These are phyloP conservation scores for Brachionus rotundiformis DNA, from an alignment of 1,140 invertebrate genomes.

Conservation along the genomic window DNA sequence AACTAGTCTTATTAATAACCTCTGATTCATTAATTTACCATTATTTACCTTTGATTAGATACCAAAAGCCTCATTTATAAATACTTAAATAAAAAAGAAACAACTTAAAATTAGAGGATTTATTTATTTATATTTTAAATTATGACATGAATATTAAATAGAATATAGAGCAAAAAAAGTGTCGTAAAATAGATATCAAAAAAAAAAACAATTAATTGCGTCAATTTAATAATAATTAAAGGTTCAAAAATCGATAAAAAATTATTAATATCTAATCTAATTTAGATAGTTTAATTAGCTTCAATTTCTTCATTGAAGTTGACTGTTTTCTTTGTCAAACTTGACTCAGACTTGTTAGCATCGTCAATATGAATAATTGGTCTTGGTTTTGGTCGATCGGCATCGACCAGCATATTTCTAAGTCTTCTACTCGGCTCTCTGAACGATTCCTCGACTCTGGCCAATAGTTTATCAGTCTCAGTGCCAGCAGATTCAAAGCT, in stretches of 20 bases:
- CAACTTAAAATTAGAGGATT: too few relatives aligned
- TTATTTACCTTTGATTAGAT: too few relatives aligned
- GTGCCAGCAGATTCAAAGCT: background rate
- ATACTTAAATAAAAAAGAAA: too few relatives aligned
- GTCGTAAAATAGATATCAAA: background rate
- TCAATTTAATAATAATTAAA: slow-evolving; percentile 38
- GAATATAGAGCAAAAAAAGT: background rate
- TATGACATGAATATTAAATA: background rate
- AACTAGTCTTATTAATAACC: too few relatives aligned
- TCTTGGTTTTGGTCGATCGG: background rate
- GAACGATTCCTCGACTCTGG: background rate
- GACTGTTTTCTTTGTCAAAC: slow-evolving; percentile 13
- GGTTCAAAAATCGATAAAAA: background rate
- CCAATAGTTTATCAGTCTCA: background rate
- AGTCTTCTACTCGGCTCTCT: slow-evolving; percentile 38
- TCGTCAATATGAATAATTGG: slow-evolving; percentile 35
- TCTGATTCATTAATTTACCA: too few relatives aligned
- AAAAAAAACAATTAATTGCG: slow-evolving; percentile 14
- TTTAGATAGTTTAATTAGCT: slow-evolving; percentile 10
- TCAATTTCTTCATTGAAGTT: slow-evolving; percentile 39
- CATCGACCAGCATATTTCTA: slow-evolving; percentile 7
- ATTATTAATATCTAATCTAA: slow-evolving; percentile 24
- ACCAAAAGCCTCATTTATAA: too few relatives aligned
- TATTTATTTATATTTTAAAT: too few relatives aligned
- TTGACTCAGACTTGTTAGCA: background rate